Percentiles rank a stretch among this genome's conserved stretches.
Evolutionary conservation across 2,797 vertebrate genomes (phyloP).

Genomic region (Valencia hispanica): DNA sequence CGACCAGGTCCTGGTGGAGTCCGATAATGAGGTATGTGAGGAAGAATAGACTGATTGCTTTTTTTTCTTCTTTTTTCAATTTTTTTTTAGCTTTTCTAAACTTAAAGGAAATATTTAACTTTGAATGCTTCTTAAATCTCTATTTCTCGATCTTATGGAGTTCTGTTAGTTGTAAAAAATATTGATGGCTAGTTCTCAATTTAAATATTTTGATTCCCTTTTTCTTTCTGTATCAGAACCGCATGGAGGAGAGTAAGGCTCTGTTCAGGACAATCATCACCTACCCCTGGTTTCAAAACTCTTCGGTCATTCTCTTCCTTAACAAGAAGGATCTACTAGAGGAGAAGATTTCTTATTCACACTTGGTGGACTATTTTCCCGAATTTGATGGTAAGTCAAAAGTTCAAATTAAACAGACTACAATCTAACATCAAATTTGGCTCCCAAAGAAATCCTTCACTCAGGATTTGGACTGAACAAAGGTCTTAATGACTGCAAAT

Average conservation of each 20-base stretch:
- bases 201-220: neutral
- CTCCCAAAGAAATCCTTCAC: neutral
- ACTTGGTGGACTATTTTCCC: slow-evolving; percentile 98
- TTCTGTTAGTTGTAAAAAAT: neutral
- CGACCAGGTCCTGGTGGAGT: slow-evolving; percentile 99
- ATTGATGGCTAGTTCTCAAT: neutral
- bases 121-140: neutral
- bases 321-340: slow-evolving; percentile 99
- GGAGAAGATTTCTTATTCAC: slow-evolving; percentile 97
- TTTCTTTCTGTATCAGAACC: slow-evolving; percentile 83
- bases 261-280: slow-evolving; percentile 98
- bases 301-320: slow-evolving; percentile 98
- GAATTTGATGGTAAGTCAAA: slow-evolving; percentile 96
- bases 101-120: neutral
- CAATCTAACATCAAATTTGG: neutral
- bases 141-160: neutral
- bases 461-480: neutral
- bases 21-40: slow-evolving; percentile 91
- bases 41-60: neutral
- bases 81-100: neutral
- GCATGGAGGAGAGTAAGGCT: slow-evolving; percentile 99
- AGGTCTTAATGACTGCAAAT: neutral
- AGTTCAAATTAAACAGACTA: neutral
- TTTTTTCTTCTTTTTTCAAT: too few relatives aligned
- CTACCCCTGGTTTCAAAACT: slow-evolving; percentile 99